These are phyloP conservation scores for Clivina fossor DNA, from an alignment of 2,888 invertebrate genomes.

Conservation along the genomic window DNA sequence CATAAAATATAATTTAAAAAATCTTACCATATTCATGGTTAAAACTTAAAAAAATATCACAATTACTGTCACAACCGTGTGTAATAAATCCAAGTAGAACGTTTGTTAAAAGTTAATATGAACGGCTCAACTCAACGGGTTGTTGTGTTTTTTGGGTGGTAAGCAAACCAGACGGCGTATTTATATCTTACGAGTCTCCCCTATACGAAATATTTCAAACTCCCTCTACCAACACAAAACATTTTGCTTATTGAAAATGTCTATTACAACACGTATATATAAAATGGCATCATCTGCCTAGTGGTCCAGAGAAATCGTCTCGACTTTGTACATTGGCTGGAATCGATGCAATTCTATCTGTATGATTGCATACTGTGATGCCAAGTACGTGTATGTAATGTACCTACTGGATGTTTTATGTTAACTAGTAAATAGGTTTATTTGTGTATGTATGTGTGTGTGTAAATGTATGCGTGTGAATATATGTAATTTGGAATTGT, in stretches of 20 bases:
- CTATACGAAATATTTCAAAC: slow-evolving; percentile 20
- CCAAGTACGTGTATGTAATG: slow-evolving; percentile 25
- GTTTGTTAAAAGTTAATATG: background rate
- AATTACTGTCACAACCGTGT: background rate
- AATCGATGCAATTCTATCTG: slow-evolving; percentile 1
- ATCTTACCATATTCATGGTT: slow-evolving; percentile 17
- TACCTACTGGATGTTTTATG: slow-evolving; percentile 24
- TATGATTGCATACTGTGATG: slow-evolving; percentile 8
- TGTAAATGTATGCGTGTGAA: slow-evolving; percentile 5
- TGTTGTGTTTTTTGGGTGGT: slow-evolving; percentile 1
- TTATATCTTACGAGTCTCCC: slow-evolving; percentile 25
- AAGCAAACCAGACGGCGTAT: too few species aligned
- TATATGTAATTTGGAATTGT: background rate
- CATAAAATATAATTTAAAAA: too few species aligned
- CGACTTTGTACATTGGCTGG: background rate
- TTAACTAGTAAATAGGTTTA: slow-evolving; percentile 9
- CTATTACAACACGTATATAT: slow-evolving; percentile 49
- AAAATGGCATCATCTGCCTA: slow-evolving; percentile 46
- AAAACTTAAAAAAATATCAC: background rate
- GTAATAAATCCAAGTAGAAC: background rate
- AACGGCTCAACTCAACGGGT: background rate
- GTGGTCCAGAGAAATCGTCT: background rate
- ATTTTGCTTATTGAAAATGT: slow-evolving; percentile 45
- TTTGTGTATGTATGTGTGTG: slow-evolving; percentile 11
- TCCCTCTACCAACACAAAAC: slow-evolving; percentile 49